phyloP scores from a whole-genome alignment of 2,888 invertebrate genomes.

The Aphodius granarius region DNA sequence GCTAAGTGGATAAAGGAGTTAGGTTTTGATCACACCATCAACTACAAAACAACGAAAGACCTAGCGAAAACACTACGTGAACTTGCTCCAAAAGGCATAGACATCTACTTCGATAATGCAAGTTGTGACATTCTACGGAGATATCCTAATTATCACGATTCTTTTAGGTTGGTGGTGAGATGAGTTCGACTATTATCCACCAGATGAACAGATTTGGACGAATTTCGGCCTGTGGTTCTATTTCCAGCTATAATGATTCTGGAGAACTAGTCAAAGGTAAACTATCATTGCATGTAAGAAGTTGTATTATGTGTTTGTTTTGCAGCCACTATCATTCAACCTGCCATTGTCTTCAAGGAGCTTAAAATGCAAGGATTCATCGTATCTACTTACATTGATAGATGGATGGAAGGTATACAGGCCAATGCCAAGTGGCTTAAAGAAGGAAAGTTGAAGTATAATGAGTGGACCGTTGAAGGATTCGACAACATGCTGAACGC shows the following conservation, averaged over 20 bases:
- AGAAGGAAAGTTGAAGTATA: slow-evolving; percentile 70
- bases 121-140: slow-evolving; percentile 56
- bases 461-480: slow-evolving; percentile 69
- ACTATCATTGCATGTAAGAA: not conserved
- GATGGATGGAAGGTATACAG: slow-evolving; percentile 45
- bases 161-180: slow-evolving; percentile 65
- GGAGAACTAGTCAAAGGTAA: slow-evolving; percentile 37
- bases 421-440: slow-evolving; percentile 65
- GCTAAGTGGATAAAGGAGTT: slow-evolving; percentile 68
- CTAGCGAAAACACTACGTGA: slow-evolving; percentile 63
- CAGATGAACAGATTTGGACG: slow-evolving; percentile 66
- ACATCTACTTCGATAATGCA: slow-evolving; percentile 79
- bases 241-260: slow-evolving; percentile 61
- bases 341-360: slow-evolving; percentile 59
- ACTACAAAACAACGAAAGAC: slow-evolving; percentile 68
- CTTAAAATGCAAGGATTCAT: slow-evolving; percentile 62
- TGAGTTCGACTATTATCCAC: slow-evolving; percentile 59
- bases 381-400: slow-evolving; percentile 10
- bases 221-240: slow-evolving; percentile 67
- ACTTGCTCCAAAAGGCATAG: slow-evolving; percentile 68
- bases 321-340: slow-evolving; percentile 59
- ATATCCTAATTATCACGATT: not conserved
- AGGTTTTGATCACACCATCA: slow-evolving; percentile 69
- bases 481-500: slow-evolving; percentile 75
- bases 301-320: slow-evolving; percentile 33